Percentiles rank a stretch among this genome's conserved stretches.
phyloP scores from a whole-genome alignment of 2,888 invertebrate species.

The Melanotus villosus region DNA sequence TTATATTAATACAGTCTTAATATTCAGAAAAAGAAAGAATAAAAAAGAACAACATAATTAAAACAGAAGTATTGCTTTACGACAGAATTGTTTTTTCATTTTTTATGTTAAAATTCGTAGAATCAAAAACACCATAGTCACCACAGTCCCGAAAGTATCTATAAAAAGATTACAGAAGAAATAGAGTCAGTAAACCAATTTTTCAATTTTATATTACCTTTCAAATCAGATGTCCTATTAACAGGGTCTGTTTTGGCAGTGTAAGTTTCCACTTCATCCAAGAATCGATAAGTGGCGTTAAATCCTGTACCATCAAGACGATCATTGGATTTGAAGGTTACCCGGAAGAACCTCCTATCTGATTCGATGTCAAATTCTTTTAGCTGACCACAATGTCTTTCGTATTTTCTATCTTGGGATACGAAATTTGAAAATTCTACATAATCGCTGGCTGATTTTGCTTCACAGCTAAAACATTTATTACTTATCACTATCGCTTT shows the following conservation, averaged over 20 bases:
- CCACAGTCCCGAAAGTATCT: slow-evolving; percentile 15
- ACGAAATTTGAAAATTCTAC: slow-evolving; percentile 97
- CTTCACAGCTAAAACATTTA: slow-evolving; percentile 88
- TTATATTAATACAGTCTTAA: slow-evolving; percentile 30
- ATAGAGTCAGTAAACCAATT: not conserved
- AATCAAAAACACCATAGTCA: slow-evolving; percentile 8
- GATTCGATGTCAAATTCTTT: slow-evolving; percentile 87
- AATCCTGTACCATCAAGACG: slow-evolving; percentile 95
- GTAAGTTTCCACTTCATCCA: slow-evolving; percentile 77
- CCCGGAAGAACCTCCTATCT: slow-evolving; percentile 93
- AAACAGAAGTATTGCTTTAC: slow-evolving; percentile 36
- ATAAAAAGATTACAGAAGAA: not conserved
- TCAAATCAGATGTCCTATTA: slow-evolving; percentile 44
- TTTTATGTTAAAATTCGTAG: slow-evolving; percentile 33
- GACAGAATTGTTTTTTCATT: slow-evolving; percentile 3
- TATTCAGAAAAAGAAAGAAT: slow-evolving; percentile 13
- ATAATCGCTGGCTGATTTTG: slow-evolving; percentile 93
- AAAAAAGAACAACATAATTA: slow-evolving; percentile 6
- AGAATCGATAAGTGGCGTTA: slow-evolving; percentile 91
- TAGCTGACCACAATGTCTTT: slow-evolving; percentile 89
- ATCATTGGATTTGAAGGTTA: slow-evolving; percentile 95
- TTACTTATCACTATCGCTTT: too few species aligned
- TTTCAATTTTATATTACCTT: slow-evolving; percentile 37
- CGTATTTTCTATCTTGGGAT: slow-evolving; percentile 90
- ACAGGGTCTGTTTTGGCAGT: slow-evolving; percentile 67